These are phyloP conservation scores for Aphodius sticticus DNA, from an alignment of 2,888 invertebrate genomes.

Conservation along the genomic window DNA sequence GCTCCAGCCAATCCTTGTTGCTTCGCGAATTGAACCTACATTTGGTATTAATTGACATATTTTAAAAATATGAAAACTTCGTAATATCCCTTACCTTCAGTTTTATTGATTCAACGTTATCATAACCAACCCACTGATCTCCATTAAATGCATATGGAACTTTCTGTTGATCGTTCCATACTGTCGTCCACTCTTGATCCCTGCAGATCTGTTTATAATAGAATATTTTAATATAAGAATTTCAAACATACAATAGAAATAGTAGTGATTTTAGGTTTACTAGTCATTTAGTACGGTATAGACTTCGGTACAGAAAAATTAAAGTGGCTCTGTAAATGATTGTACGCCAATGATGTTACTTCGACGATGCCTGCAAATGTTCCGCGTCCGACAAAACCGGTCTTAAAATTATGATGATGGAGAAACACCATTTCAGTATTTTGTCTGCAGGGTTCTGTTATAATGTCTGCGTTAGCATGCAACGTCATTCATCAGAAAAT, in stretches of 20 bases:
- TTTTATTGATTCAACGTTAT: neutral
- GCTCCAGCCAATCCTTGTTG: constrained; percentile 65
- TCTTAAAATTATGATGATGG: no score
- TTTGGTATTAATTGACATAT: neutral
- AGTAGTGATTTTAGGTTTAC: neutral
- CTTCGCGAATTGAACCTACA: constrained; percentile 31
- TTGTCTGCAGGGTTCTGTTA: no score
- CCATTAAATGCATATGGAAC: neutral
- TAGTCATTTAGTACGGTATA: no score
- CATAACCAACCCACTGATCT: neutral
- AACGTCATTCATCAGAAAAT: no score
- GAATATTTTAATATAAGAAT: neutral
- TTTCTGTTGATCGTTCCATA: neutral
- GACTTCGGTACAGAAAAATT: no score
- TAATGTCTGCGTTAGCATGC: no score
- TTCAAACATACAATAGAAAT: neutral
- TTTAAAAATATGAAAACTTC: constrained; percentile 42
- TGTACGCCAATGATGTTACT: no score
- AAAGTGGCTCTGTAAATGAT: no score
- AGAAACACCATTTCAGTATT: no score
- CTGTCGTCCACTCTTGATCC: neutral
- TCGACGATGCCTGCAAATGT: no score
- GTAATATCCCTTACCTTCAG: constrained; percentile 37
- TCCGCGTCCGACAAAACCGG: no score
- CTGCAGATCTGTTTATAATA: neutral